Evolutionary conservation across 92 coral and sea anemone genomes (phyloP).

Genomic region (Nematostella vectensis): DNA sequence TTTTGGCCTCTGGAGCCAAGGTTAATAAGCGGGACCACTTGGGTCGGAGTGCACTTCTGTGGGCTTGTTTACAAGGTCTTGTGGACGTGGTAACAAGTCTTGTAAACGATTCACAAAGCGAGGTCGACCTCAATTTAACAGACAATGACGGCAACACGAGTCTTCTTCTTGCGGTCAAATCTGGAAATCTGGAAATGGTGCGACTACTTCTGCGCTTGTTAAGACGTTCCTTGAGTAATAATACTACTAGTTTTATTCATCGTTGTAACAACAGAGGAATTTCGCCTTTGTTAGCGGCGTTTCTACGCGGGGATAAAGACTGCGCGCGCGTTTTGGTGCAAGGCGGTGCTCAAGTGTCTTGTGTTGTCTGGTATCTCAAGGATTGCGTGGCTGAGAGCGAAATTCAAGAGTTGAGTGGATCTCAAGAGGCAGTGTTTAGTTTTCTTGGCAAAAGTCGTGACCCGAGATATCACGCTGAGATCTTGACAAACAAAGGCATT

Average conservation of each 20-base stretch:
- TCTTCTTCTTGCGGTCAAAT: slow-evolving; percentile 58
- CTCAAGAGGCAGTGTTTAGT: slow-evolving; percentile 13
- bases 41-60: slow-evolving; percentile 47
- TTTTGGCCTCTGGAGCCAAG: slow-evolving; percentile 45
- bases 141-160: slow-evolving; percentile 62
- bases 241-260: slow-evolving; percentile 22
- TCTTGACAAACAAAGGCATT: slow-evolving; percentile 35
- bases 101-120: slow-evolving; percentile 41
- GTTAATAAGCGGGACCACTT: slow-evolving; percentile 40
- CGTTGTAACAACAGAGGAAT: slow-evolving; percentile 77
- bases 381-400: slow-evolving; percentile 3
- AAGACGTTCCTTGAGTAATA: slow-evolving; percentile 9
- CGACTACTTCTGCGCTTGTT: slow-evolving; percentile 31
- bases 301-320: slow-evolving; percentile 46
- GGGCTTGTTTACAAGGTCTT: slow-evolving; percentile 65
- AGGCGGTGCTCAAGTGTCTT: slow-evolving; percentile 44
- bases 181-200: slow-evolving; percentile 47
- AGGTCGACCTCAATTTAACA: slow-evolving; percentile 29
- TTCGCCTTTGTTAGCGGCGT: slow-evolving; percentile 64
- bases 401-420: background rate
- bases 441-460: slow-evolving; percentile 17
- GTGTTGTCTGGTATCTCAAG: slow-evolving; percentile 45
- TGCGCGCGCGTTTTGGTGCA: slow-evolving; percentile 55
- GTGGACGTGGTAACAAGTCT: slow-evolving; percentile 36
- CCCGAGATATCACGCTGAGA: slow-evolving; percentile 13